phyloP scores from a whole-genome alignment of 2,797 vertebrate genomes.

The Decapterus maruadsi region DNA sequence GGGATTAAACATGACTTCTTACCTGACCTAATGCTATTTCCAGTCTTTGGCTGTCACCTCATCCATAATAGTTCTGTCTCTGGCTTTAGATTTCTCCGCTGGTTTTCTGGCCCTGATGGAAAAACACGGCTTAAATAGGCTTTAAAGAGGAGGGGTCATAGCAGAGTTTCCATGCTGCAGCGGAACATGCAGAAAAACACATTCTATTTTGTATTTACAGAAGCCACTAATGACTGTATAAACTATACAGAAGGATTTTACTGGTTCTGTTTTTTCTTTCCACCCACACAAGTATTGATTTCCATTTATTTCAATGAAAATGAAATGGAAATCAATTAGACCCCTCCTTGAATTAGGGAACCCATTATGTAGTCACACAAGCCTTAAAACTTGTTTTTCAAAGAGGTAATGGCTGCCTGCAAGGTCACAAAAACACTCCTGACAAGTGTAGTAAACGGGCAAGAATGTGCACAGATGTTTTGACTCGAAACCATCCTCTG shows the following conservation, averaged over 20 bases:
- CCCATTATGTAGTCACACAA: background rate
- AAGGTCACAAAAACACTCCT: background rate
- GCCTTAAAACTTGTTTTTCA: background rate
- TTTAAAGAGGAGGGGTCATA: background rate
- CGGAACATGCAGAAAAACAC: background rate
- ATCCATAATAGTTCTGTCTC: constrained; percentile 11
- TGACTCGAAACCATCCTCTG: background rate
- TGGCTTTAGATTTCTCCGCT: constrained; percentile 17
- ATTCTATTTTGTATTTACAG: background rate
- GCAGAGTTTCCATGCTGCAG: background rate
- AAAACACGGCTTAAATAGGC: constrained; percentile 15
- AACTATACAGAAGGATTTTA: background rate
- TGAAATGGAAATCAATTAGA: background rate
- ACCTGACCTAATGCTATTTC: constrained; percentile 49
- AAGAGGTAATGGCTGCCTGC: background rate
- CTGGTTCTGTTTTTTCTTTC: background rate
- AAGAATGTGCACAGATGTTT: background rate
- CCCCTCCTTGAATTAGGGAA: background rate
- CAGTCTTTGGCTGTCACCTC: constrained; percentile 34
- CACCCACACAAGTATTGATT: background rate
- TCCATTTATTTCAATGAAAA: background rate
- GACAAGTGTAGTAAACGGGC: background rate
- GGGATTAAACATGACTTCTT: constrained; percentile 51
- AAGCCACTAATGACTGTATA: background rate
- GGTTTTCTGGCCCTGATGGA: constrained; percentile 31